These are phyloP conservation scores for Acleris sparsana DNA, from an alignment of 2,888 invertebrate species.

Conservation along the genomic window DNA sequence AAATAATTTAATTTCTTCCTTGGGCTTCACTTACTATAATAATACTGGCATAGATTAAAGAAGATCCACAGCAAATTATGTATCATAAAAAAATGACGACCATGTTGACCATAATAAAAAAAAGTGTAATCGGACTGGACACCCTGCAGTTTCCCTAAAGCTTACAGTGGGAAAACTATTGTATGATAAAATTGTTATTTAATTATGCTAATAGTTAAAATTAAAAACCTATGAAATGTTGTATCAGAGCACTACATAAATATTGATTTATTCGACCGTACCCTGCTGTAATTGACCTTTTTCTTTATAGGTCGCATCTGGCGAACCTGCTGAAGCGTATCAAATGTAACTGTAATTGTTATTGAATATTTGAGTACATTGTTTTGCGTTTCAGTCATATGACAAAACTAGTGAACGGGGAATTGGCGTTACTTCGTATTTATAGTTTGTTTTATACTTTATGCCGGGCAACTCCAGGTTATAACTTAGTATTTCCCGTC, in stretches of 20 bases:
- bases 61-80: slow-evolving; percentile 50
- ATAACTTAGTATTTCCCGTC: slow-evolving; percentile 15
- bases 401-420: slow-evolving; percentile 20
- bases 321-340: background rate
- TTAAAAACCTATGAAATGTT: slow-evolving; percentile 5
- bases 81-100: slow-evolving; percentile 22
- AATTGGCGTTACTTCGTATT: slow-evolving; percentile 5
- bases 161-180: slow-evolving; percentile 14
- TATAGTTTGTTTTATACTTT: slow-evolving; percentile 8
- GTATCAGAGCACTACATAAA: slow-evolving; percentile 25
- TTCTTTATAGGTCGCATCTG: background rate
- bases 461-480: background rate
- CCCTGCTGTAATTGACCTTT: slow-evolving; percentile 3
- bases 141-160: slow-evolving; percentile 14
- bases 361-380: background rate
- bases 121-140: background rate
- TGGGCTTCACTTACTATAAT: slow-evolving; percentile 47
- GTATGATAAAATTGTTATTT: slow-evolving; percentile 21
- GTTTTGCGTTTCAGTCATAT: slow-evolving; percentile 4
- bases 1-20: slow-evolving; percentile 57
- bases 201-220: slow-evolving; percentile 18
- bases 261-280: slow-evolving; percentile 12
- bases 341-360: slow-evolving; percentile 1
- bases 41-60: slow-evolving; percentile 41
- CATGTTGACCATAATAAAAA: background rate